Evolutionary conservation across 2,113 vertebrate genomes (phyloP).

Genomic region (Rhizomys pruinosus): DNA sequence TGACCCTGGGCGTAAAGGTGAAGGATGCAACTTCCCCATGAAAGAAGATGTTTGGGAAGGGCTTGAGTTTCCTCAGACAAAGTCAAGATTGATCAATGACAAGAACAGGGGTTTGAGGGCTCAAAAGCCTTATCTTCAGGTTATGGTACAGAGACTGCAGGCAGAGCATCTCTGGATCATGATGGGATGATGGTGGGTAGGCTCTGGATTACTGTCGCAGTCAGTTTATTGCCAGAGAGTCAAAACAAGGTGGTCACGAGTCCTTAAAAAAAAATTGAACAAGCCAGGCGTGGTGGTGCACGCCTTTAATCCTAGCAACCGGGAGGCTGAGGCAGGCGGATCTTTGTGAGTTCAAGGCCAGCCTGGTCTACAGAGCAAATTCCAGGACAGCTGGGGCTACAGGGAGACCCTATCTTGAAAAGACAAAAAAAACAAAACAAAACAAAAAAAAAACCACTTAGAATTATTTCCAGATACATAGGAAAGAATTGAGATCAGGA

Average conservation of each 20-base stretch:
- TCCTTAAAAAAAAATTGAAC: neutral
- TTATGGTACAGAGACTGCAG: too few species aligned
- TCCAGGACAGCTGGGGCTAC: too few species aligned
- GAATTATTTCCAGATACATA: neutral
- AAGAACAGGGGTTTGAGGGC: neutral
- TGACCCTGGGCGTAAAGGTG: accelerated
- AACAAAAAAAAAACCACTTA: too few species aligned
- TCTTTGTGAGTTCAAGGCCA: too few species aligned
- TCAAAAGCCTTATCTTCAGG: neutral
- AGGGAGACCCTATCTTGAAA: too few species aligned
- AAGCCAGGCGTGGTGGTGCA: too few species aligned
- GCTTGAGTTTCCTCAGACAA: neutral
- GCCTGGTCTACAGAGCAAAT: too few species aligned
- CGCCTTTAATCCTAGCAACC: too few species aligned
- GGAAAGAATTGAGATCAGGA: neutral
- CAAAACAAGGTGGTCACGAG: neutral
- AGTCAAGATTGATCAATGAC: neutral
- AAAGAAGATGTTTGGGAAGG: neutral
- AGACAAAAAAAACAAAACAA: too few species aligned
- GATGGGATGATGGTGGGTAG: too few species aligned
- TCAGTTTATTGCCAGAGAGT: neutral
- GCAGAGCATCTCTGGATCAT: neutral
- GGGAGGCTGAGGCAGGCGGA: too few species aligned
- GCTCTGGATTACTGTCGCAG: too few species aligned
- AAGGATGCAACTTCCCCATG: neutral